Evolutionary conservation across 2,797 vertebrate genomes (phyloP).

Genomic region (Clarias fuscus): DNA sequence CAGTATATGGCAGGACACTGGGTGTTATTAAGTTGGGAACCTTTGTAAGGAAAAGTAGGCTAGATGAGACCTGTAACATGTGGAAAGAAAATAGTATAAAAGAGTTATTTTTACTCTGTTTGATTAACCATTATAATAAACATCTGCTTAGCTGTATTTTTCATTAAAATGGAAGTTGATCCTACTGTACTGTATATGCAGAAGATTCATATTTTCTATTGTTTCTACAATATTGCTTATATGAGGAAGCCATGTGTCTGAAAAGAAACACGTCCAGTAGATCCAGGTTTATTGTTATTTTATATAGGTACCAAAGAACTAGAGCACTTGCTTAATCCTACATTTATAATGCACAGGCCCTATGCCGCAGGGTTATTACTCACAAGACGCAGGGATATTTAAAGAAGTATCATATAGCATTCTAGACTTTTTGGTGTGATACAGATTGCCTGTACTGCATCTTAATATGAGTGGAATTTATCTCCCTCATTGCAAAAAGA

Average conservation of each 20-base stretch:
- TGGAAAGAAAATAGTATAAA: not conserved
- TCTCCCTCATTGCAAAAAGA: not conserved
- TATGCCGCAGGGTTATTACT: not conserved
- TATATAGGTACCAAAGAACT: not conserved
- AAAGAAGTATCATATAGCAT: not conserved
- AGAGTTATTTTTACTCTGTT: not conserved
- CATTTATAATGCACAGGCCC: not conserved
- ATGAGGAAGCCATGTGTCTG: not conserved
- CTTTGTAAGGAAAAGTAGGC: not conserved
- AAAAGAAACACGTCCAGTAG: not conserved
- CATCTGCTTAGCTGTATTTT: not conserved
- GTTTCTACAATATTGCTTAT: not conserved
- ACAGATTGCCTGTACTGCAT: not conserved
- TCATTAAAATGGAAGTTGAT: not conserved
- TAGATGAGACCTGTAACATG: not conserved
- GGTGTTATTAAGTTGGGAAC: conserved; percentile 21
- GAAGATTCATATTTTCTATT: not conserved
- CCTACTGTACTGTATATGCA: not conserved
- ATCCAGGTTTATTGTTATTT: not conserved
- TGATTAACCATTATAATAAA: not conserved
- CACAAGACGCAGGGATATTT: not conserved
- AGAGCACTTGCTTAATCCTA: not conserved
- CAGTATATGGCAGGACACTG: not conserved
- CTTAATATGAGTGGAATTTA: not conserved
- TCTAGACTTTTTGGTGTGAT: not conserved